Percentiles rank a stretch among this genome's conserved stretches.
Conservation (phyloP, 2,888 invertebrate genomes). For the Pyrrhosoma nymphula region DNA sequence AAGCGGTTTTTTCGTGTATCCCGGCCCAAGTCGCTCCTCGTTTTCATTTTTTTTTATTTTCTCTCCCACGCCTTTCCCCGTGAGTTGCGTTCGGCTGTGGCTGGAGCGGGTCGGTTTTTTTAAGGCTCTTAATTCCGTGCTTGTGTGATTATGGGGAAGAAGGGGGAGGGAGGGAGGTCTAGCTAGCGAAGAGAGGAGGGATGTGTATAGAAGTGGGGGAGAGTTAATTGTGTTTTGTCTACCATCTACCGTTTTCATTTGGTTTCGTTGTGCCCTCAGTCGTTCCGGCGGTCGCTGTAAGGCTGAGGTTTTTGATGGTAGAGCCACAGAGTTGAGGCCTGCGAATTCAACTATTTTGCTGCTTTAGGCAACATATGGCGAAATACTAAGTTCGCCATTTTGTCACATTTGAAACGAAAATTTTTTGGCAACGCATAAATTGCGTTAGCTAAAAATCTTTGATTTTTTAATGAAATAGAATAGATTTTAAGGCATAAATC, state of each 20-base stretch:
- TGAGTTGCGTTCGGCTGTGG: conserved; percentile 2
- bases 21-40: background rate
- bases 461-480: too few relatives aligned
- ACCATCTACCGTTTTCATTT: background rate
- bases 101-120: background rate
- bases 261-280: background rate
- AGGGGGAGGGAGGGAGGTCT: background rate
- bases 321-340: too few relatives aligned
- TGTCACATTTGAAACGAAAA: too few relatives aligned
- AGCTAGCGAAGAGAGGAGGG: background rate
- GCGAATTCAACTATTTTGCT: too few relatives aligned
- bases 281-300: background rate
- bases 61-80: background rate
- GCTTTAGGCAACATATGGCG: too few relatives aligned
- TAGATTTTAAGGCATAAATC: too few relatives aligned
- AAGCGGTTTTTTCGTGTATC: background rate
- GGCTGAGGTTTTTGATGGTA: background rate
- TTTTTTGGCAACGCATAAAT: too few relatives aligned
- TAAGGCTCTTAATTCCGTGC: conserved; percentile 18
- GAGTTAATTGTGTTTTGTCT: conserved; percentile 16
- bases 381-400: too few relatives aligned
- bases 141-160: background rate
- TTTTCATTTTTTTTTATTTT: background rate
- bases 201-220: background rate
- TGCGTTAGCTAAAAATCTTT: too few relatives aligned